Evolutionary conservation across 2,888 invertebrate genomes (phyloP).

Genomic region (Tanytarsus gracilentus): DNA sequence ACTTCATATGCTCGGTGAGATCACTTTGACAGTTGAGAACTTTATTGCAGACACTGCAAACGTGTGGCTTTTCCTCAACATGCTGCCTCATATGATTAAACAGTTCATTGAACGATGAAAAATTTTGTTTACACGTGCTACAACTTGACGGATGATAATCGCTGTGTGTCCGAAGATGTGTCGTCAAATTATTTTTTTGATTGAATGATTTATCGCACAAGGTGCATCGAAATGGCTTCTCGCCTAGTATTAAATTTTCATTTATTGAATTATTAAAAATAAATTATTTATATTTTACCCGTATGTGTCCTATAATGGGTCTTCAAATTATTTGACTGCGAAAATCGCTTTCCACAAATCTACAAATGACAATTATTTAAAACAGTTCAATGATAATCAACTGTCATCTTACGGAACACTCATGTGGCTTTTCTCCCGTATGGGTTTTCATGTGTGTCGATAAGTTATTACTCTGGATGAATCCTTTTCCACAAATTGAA

Average conservation of each 20-base stretch:
- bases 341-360: conserved; percentile 23
- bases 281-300: neutral
- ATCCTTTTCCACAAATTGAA: conserved; percentile 18
- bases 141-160: conserved; percentile 26
- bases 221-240: conserved; percentile 1
- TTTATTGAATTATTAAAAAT: too few species aligned
- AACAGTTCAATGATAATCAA: neutral
- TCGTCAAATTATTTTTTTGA: conserved; percentile 23
- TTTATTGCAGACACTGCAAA: conserved; percentile 22
- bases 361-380: neutral
- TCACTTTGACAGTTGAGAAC: conserved; percentile 18
- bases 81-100: conserved; percentile 25
- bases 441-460: conserved; percentile 24
- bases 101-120: conserved; percentile 21
- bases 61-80: conserved; percentile 16
- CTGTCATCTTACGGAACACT: conserved; percentile 5
- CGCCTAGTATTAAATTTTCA: too few species aligned
- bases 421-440: conserved; percentile 19
- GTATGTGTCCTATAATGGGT: conserved; percentile 21
- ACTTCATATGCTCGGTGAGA: conserved; percentile 20
- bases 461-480: conserved; percentile 23
- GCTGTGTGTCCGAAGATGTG: conserved; percentile 16
- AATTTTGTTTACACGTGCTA: conserved; percentile 18
- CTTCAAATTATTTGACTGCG: conserved; percentile 24
- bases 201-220: conserved; percentile 21